Evolutionary conservation across 1,140 invertebrate genomes (phyloP), one percentile per base, ranked within the genome.

Genomic region (Pogonus chalceus): DNA sequence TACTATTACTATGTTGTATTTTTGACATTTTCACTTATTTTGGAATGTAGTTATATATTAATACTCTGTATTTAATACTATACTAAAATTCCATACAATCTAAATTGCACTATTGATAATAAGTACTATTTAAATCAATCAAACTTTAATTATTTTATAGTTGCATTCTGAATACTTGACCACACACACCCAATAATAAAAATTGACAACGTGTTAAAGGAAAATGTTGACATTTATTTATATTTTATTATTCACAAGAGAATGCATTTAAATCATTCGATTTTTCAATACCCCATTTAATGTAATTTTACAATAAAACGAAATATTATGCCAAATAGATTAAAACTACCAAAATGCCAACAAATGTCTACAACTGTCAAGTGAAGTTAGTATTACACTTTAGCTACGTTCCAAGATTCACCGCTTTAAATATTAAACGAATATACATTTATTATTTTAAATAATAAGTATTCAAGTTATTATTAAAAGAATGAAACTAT

Each of bases 1-100:
- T 65, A 59, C 51, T 61, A 57, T 57, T 53, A 24, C 53, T 56
- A 16, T 43, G 62, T 65, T 61, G 67, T 47, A 67, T 56, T 56
- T 66, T 65, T 20, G 66, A 66, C 66, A 68, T 69, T 47, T 43
- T 43, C 18, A 43, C 18, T 43, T 43, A 43, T 43, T 4, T 31
- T 7, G 4, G 26, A 7, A 31, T 7, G 14, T 31, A 31, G 14
- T n/a, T 31, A 31, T 31, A 31, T 31, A 31, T 7, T 7, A 31
- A 7, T 31, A 14, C 14, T 31, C 14, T 7, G 7, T 31, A 4
- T 31, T 31, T 31, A 7, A 14, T 7, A 7, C 4, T 31, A 31
- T 7, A 31, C 26, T 7, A 31, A 31, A 7, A 7, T 31, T 31
- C 14, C 4, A 31, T 31, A 31, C 7, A 31, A 14, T 31, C 14